These are phyloP conservation scores for Apaloderma vittatum DNA, from an alignment of 2,113 vertebrate species.

Conservation along the genomic window DNA sequence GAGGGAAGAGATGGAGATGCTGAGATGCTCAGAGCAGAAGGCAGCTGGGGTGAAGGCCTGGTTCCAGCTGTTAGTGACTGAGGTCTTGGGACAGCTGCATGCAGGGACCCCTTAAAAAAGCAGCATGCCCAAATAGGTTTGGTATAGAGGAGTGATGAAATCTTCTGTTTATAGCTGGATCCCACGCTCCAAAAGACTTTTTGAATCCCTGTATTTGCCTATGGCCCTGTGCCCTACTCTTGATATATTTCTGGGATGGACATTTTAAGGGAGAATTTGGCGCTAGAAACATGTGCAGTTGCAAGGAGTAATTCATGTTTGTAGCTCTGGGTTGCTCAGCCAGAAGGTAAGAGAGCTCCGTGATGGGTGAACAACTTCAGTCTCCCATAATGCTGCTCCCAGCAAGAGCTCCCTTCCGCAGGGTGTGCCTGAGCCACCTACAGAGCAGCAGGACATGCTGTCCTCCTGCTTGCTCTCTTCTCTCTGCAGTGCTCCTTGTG, in stretches of 20 bases:
- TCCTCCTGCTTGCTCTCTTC: not conserved
- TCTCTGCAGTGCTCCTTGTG: not conserved
- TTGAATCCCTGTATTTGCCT: not conserved
- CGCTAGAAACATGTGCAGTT: not conserved
- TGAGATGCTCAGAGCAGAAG: not conserved
- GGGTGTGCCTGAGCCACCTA: not conserved
- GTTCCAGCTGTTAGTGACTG: not conserved
- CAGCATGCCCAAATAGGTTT: not conserved
- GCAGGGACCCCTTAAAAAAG: not conserved
- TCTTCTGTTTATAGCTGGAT: not conserved
- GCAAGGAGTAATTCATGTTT: not conserved
- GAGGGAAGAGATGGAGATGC: not conserved
- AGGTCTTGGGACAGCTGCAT: not conserved
- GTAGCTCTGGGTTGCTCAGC: not conserved
- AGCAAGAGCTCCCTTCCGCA: not conserved
- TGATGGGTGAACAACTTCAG: not conserved
- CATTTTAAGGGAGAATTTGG: not conserved
- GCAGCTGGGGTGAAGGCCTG: not conserved
- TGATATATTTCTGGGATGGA: not conserved
- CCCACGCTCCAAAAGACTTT: not conserved
- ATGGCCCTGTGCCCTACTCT: not conserved
- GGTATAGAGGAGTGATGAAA: not conserved
- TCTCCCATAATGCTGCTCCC: not conserved
- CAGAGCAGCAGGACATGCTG: accelerated
- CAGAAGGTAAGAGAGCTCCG: not conserved